A percentile compares a stretch with the other conserved stretches of the same genome.
These are phyloP conservation scores for Anolis carolinensis DNA, from an alignment of 2,113 vertebrate species.

Conservation along the genomic window DNA sequence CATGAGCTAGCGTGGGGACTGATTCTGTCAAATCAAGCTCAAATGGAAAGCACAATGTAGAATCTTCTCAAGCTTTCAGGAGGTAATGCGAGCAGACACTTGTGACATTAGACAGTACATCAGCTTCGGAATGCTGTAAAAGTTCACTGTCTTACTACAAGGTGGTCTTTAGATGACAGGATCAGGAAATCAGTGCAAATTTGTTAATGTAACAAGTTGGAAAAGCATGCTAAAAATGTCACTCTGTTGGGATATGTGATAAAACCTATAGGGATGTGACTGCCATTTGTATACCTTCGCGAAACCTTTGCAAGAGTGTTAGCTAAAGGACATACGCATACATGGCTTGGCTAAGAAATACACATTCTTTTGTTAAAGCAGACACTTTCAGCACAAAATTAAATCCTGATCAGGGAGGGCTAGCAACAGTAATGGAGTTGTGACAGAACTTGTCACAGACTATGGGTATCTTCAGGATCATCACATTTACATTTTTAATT, in stretches of 20 bases:
- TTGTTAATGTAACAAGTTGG: slow-evolving; percentile 87
- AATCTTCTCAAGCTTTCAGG: slow-evolving; percentile 78
- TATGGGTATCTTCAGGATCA: not conserved
- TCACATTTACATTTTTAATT: not conserved
- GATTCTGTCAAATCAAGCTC: slow-evolving; percentile 86
- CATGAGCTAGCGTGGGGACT: slow-evolving; percentile 81
- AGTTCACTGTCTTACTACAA: slow-evolving; percentile 78
- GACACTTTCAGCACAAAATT: slow-evolving; percentile 1
- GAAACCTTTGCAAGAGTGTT: slow-evolving; percentile 58
- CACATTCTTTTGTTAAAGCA: slow-evolving; percentile 33
- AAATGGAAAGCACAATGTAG: slow-evolving; percentile 79
- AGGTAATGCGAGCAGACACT: slow-evolving; percentile 86
- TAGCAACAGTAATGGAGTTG: no score
- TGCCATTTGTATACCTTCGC: slow-evolving; percentile 57
- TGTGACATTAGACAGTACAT: slow-evolving; percentile 90
- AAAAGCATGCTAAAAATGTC: slow-evolving; percentile 79
- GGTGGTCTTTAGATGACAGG: slow-evolving; percentile 84
- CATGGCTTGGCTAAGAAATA: slow-evolving; percentile 29
- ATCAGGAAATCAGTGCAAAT: slow-evolving; percentile 82
- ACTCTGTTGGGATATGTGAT: slow-evolving; percentile 74
- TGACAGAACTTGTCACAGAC: no score
- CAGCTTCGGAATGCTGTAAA: slow-evolving; percentile 77
- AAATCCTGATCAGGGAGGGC: not conserved
- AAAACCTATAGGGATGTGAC: slow-evolving; percentile 70
- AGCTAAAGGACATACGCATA: slow-evolving; percentile 52